Base-by-base conservation (phyloP, 2,113 vertebrate genomes). In the Thymallus thymallus region DNA sequence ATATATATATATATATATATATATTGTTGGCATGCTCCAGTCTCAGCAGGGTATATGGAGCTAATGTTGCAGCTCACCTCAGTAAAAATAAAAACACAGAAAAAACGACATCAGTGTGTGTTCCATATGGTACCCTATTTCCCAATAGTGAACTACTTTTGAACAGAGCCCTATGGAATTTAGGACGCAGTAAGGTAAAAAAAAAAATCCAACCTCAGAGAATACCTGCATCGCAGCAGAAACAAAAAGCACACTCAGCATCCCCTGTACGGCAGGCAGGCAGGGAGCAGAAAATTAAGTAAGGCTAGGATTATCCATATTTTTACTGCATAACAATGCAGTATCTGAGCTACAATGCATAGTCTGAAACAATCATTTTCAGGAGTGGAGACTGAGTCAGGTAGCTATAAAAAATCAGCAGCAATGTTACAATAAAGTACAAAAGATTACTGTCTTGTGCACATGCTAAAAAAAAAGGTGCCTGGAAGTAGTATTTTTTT, bases 161-260 rank as follows among this genome's bases (percentile, higher is more conserved):
- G 7, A 41, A 10, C 9, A 41, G 35, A 41, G 35, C 35, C 35
- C 35, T 41, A 41, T 41, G 2, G 35, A 5, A 51, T 51, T 5
- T 51, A 16, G 48, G 48, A 18, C 5, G 14, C 48, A 51, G 12
- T 51, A 51, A 51, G 48, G 16, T 41, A 12, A 51, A 51, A 51
- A 75, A 62, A 7, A 3, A 78, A 75, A 83, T 87, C 86, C 77
- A 76, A 61, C 82, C 63, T 80, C 63, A 75, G 68, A 73, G 75
- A 85, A 85, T 84, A 83, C 84, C 80, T 86, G 82, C 74, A 85
- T 16, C 72, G 2, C 86, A 82, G 86, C 85, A 88, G 65, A 81
- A 83, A 77, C 51, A 84, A 86, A 84, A 7, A 62, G 71, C 73
- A 61, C 48, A 84, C 79, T 91, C 89, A 89, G 88, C 35, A 41